Conservation (phyloP, 2,797 vertebrate species). For the Mus minutoides region DNA sequence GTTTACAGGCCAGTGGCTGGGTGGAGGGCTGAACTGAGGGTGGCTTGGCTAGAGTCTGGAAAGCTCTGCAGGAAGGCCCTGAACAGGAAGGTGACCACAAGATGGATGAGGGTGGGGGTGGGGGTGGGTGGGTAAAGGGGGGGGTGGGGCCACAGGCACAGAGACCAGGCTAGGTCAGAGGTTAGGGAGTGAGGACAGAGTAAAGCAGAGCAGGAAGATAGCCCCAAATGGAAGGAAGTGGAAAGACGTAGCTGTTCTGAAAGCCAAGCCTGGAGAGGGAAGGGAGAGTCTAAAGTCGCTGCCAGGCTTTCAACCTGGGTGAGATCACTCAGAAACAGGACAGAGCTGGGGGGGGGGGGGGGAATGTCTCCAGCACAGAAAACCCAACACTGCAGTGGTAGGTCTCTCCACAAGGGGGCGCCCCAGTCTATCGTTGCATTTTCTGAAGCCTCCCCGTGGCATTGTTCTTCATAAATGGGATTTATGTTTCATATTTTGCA, state of each 20-base stretch:
- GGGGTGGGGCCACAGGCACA: neutral
- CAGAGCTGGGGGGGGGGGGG: neutral
- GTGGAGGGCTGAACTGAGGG: neutral
- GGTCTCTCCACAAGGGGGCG: constrained; percentile 73
- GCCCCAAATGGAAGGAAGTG: neutral
- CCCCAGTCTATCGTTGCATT: constrained; percentile 28
- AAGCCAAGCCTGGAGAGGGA: neutral
- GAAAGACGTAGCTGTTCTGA: neutral
- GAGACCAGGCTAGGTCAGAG: neutral
- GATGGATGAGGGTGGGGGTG: neutral
- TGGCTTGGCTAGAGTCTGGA: neutral
- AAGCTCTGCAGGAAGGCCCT: neutral
- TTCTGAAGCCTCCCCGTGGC: neutral
- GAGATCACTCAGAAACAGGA: constrained; percentile 17
- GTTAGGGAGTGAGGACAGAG: constrained; percentile 5
- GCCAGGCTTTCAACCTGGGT: constrained; percentile 57
- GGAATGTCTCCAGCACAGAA: neutral
- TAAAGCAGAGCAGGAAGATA: constrained; percentile 42
- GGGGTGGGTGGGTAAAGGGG: neutral
- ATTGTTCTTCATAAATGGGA: neutral
- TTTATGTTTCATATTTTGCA: constrained; percentile 42
- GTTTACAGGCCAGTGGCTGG: neutral
- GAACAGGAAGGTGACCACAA: neutral
- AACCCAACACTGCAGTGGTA: neutral
- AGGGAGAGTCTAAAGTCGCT: constrained; percentile 48